Conservation (phyloP, 2,797 vertebrate species). For the Urocyon cinereoargenteus region DNA sequence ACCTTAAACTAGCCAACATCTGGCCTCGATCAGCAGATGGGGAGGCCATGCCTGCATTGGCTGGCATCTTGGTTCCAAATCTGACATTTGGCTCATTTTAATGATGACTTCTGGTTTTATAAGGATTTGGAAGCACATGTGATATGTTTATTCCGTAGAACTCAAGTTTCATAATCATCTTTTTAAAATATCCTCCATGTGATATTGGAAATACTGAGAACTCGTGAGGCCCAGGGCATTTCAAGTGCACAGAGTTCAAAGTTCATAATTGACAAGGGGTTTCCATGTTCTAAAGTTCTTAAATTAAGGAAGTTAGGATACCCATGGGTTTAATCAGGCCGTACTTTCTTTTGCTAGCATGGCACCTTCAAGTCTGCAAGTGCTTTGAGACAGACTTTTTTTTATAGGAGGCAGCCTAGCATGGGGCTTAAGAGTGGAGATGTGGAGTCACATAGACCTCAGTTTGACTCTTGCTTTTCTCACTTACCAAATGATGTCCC, state of each 20-base stretch:
- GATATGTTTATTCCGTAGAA: neutral
- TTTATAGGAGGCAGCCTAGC: neutral
- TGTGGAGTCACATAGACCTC: neutral
- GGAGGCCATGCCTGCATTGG: neutral
- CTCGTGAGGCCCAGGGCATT: neutral
- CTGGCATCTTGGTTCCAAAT: neutral
- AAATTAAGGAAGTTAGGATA: neutral
- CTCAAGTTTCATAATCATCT: neutral
- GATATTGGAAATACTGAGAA: neutral
- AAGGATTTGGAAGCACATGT: neutral
- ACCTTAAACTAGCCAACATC: neutral
- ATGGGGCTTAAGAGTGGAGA: neutral
- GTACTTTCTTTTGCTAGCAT: neutral
- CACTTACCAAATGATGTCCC: neutral
- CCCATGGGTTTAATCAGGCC: neutral
- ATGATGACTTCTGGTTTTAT: conserved; percentile 30
- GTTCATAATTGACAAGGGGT: neutral
- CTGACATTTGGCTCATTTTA: neutral
- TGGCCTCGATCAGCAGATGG: neutral
- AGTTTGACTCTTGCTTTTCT: neutral
- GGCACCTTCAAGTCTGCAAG: neutral
- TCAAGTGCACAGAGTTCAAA: neutral
- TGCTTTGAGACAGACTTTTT: neutral
- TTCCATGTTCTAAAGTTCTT: neutral
- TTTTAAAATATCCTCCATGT: neutral